Conservation (phyloP, 2,888 invertebrate genomes). For the Acanthosepion esculentum region DNA sequence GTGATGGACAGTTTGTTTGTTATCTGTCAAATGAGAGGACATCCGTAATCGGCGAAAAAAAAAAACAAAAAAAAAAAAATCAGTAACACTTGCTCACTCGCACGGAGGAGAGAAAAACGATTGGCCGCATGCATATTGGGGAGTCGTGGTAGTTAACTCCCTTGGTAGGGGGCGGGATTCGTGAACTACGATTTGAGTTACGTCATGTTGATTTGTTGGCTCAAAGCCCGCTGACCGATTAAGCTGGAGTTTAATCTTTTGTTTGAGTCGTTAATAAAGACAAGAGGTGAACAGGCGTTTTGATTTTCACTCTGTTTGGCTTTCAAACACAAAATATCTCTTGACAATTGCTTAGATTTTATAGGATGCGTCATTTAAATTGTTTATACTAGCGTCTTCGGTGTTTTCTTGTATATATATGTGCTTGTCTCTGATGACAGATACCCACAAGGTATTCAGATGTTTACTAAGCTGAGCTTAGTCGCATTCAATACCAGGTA, state of each 20-base stretch:
- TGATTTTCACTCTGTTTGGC: not conserved
- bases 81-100: not conserved
- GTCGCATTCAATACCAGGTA: no score
- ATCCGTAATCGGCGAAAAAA: not conserved
- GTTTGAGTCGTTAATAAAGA: conserved; percentile 11
- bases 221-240: not conserved
- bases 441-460: not conserved
- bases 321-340: not conserved
- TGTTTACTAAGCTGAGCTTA: no score
- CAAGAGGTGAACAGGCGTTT: not conserved
- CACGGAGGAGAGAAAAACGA: not conserved
- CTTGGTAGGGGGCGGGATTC: not conserved
- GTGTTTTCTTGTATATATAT: not conserved
- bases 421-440: not conserved
- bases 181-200: not conserved
- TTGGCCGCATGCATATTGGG: not conserved
- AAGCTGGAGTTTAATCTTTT: not conserved
- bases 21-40: conserved; percentile 22
- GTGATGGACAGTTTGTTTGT: conserved; percentile 33
- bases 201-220: conserved; percentile 14
- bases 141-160: not conserved
- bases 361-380: not conserved
- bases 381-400: not conserved
- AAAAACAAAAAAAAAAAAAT: not conserved
- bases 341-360: not conserved